Percentiles rank a stretch among this genome's conserved stretches.
Conservation (phyloP, 2,113 vertebrate genomes). For the Naja naja region DNA sequence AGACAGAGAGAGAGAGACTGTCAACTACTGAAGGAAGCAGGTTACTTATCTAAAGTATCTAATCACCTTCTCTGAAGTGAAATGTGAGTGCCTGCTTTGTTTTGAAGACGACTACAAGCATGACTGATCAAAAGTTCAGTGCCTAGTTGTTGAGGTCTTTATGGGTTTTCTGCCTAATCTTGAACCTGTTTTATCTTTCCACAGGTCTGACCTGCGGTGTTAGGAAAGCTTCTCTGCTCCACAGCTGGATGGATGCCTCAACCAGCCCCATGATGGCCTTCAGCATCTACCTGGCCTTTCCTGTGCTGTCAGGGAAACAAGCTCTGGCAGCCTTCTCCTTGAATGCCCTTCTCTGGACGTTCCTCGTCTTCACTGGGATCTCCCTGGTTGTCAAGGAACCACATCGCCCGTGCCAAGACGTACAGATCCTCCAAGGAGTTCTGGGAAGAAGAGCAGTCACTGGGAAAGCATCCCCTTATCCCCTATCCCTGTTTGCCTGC, state of each 20-base stretch:
- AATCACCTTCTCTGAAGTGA: not conserved
- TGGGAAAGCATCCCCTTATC: conserved; percentile 55
- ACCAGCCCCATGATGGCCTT: accelerated
- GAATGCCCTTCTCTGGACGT: not conserved
- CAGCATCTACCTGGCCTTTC: accelerated
- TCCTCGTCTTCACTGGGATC: not conserved
- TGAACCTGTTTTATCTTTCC: accelerated
- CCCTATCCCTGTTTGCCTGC: conserved; percentile 42
- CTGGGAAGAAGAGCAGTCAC: conserved; percentile 18
- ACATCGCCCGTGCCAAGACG: conserved; percentile 2
- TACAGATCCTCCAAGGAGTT: conserved; percentile 34
- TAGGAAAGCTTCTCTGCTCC: accelerated
- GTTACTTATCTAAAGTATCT: not conserved
- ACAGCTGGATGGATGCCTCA: conserved; percentile 2
- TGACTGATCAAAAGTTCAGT: not conserved
- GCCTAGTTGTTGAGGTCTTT: not conserved
- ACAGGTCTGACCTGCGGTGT: not conserved
- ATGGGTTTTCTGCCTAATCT: not conserved
- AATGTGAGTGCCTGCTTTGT: conserved; percentile 11
- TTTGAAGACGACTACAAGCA: not conserved
- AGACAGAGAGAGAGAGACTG: not conserved
- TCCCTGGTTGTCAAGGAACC: conserved; percentile 12
- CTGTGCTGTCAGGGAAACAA: accelerated
- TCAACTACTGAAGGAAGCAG: conserved; percentile 5
- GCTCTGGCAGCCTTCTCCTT: not conserved